These are phyloP conservation scores for Coleophora deauratella DNA, from an alignment of 2,888 invertebrate species.

Conservation along the genomic window DNA sequence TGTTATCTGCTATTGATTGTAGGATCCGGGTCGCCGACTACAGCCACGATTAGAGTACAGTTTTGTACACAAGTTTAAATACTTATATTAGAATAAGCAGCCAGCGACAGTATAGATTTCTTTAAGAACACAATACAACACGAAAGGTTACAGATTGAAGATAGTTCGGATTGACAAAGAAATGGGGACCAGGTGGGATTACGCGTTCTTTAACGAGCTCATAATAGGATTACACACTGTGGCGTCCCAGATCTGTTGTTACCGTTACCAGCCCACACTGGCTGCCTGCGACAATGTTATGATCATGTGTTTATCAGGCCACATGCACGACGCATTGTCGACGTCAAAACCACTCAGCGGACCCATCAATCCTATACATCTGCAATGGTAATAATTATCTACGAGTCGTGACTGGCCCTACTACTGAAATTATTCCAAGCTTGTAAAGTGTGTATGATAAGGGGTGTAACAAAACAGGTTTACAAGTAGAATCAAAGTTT, in stretches of 20 bases:
- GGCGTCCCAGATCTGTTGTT: slow-evolving; percentile 52
- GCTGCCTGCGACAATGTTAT: slow-evolving; percentile 62
- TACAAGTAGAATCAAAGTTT: too few relatives aligned
- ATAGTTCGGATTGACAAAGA: slow-evolving; percentile 11
- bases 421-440: slow-evolving; percentile 25
- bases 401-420: slow-evolving; percentile 26
- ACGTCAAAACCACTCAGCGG: slow-evolving; percentile 36
- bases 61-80: too few relatives aligned
- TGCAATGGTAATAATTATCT: slow-evolving; percentile 26
- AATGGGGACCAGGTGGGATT: slow-evolving; percentile 51
- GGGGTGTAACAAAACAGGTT: too few relatives aligned
- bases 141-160: slow-evolving; percentile 21
- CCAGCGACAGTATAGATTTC: too few relatives aligned
- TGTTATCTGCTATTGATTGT: too few relatives aligned
- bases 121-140: too few relatives aligned
- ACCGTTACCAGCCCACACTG: slow-evolving; percentile 58
- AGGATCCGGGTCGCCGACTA: too few relatives aligned
- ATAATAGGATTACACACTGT: slow-evolving; percentile 66
- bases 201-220: slow-evolving; percentile 65
- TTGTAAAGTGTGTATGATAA: slow-evolving; percentile 1
- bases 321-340: slow-evolving; percentile 31
- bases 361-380: slow-evolving; percentile 36
- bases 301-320: slow-evolving; percentile 52
- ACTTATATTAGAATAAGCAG: too few relatives aligned
- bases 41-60: too few relatives aligned